Base-by-base conservation (phyloP, 2,113 vertebrate genomes). In the Coturnix japonica region DNA sequence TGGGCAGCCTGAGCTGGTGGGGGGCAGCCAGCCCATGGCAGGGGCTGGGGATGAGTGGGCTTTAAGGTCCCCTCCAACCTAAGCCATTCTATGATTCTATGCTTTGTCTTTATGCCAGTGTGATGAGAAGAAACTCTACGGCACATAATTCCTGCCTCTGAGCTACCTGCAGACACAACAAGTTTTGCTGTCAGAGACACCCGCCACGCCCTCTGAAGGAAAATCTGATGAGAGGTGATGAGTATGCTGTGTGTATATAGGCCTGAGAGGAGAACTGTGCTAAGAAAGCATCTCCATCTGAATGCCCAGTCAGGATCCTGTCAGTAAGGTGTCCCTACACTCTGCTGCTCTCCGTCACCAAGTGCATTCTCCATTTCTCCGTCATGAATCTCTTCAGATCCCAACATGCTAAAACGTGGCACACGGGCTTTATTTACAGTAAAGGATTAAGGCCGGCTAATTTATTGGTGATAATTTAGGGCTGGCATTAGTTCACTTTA, bases 381-480 rank as follows among this genome's bases (percentile, higher is more conserved):
- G 28, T 46, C 88, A 39, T 0, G 81, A 56, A 81, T 15, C 56
- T 72, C 81, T 89, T 77, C 72, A 87, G 81, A 91, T 75, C 64
- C 64, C 59, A 82, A 77, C 63, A 67, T 25, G 73, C 20, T 82
- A 53, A 88, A 90, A 65, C 39, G 60, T 4, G 8, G 47, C 33
- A 28, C n/a, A 19, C 35, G 23, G 60, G 65, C 41, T 23, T 64
- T 89, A 69, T 69, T 89, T 81, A 69, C 61, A 79, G 70, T 35
- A 79, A 61, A 72, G 43, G 31, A 61, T 59, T 72, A 64, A 53
- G 20, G 41, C 43, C 73, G 76, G 47, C 60, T 89, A 77, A 85
- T 87, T 90, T 73, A 82, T 89, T 2, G 2, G n/a, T 53, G 54
- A 82, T 96, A 87, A 93, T 85, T 85, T 43, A 67, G 30, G 84